Evolutionary conservation across 2,113 vertebrate species (phyloP).

Genomic region (Cricetomys ansorgei): DNA sequence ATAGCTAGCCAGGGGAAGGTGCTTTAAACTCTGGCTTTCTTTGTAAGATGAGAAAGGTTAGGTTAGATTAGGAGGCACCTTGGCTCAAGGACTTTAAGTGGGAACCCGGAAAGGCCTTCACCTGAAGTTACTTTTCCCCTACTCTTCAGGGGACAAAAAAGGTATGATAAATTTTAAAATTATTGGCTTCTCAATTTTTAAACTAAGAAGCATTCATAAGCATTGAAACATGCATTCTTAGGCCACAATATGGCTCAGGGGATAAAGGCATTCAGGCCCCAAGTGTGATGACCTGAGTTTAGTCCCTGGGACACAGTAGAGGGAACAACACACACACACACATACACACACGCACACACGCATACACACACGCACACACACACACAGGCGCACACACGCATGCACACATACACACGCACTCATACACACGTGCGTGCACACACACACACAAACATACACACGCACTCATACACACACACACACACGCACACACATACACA

Average conservation of each 20-base stretch:
- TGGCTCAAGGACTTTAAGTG: not conserved
- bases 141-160: not conserved
- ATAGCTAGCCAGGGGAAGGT: not conserved
- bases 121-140: not conserved
- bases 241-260: not conserved
- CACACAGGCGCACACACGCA: not conserved
- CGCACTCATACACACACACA: not conserved
- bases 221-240: conserved; percentile 5
- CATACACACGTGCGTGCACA: no score
- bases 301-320: not conserved
- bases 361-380: no score
- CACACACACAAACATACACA: no score
- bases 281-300: not conserved
- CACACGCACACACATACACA: not conserved
- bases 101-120: not conserved
- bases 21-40: not conserved
- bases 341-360: no score
- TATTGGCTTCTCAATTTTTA: conserved; percentile 6
- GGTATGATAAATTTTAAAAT: not conserved
- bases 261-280: not conserved
- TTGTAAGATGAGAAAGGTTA: not conserved
- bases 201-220: conserved; percentile 28
- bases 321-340: no score
- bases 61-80: not conserved
- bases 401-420: not conserved